Conservation (phyloP, 2,797 vertebrate genomes). For the Melanotaenia boesemani region DNA sequence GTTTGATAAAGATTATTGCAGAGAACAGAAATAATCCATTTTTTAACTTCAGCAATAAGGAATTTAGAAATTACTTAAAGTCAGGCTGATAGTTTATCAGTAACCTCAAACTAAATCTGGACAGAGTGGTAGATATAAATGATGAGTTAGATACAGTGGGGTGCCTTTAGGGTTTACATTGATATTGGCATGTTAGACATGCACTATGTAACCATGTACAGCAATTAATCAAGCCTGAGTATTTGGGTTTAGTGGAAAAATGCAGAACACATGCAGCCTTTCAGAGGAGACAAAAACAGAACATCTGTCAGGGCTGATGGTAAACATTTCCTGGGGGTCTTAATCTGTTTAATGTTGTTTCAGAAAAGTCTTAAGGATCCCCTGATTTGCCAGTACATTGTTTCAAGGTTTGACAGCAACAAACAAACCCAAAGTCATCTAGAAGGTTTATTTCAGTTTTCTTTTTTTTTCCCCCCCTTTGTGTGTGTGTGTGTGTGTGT, state of each 20-base stretch:
- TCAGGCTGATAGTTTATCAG: constrained; percentile 39
- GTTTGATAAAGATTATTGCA: constrained; percentile 37
- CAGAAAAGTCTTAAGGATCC: constrained; percentile 39
- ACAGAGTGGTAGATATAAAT: constrained; percentile 22
- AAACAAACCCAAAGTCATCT: constrained; percentile 67
- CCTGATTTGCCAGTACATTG: constrained; percentile 39
- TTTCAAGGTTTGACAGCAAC: constrained; percentile 54
- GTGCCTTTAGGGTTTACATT: neutral
- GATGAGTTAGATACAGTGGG: neutral
- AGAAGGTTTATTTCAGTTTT: constrained; percentile 1
- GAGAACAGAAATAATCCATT: too few species aligned
- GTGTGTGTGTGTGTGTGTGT: too few species aligned
- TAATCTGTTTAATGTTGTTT: constrained; percentile 48
- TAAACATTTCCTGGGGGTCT: constrained; percentile 17
- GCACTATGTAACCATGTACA: constrained; percentile 11
- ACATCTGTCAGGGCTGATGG: constrained; percentile 38
- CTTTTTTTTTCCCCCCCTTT: too few species aligned
- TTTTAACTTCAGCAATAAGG: constrained; percentile 46
- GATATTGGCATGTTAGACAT: constrained; percentile 14
- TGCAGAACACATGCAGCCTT: constrained; percentile 14
- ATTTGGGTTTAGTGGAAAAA: constrained; percentile 21
- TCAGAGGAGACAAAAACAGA: constrained; percentile 23
- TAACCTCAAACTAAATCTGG: constrained; percentile 37
- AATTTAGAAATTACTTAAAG: constrained; percentile 48
- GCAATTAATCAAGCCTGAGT: constrained; percentile 20